Percentiles rank a stretch among this genome's conserved stretches.
These are phyloP conservation scores for Mastigias papua DNA, from an alignment of 30 jellyfish, hydroid and myxozoan species.

Conservation along the genomic window DNA sequence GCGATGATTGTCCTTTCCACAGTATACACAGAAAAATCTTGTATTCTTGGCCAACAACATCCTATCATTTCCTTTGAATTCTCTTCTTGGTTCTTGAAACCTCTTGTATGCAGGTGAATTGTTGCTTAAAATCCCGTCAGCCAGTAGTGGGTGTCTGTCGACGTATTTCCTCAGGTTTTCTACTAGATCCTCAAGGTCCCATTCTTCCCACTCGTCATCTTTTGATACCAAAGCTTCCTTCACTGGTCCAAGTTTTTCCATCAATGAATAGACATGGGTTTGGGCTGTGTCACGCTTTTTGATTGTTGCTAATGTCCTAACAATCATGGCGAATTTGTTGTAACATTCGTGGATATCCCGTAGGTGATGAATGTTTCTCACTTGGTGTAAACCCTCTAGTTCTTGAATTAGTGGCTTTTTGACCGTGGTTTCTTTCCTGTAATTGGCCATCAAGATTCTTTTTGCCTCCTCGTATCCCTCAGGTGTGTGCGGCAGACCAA, in stretches of 20 bases:
- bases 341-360: constrained; percentile 54
- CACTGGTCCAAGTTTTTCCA: constrained; percentile 73
- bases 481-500: constrained; percentile 56
- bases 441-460: constrained; percentile 25
- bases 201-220: constrained; percentile 41
- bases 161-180: constrained; percentile 53
- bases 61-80: background rate
- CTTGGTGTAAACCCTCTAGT: background rate
- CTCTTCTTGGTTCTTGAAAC: background rate
- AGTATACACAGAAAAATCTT: background rate
- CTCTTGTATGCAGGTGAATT: constrained; percentile 1
- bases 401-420: background rate
- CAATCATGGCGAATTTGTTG: constrained; percentile 60
- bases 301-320: constrained; percentile 54
- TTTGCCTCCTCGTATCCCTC: constrained; percentile 57
- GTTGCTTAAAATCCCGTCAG: background rate
- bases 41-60: constrained; percentile 23
- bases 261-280: constrained; percentile 31
- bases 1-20: background rate
- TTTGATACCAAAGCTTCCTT: constrained; percentile 32
- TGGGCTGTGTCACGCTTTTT: constrained; percentile 62
- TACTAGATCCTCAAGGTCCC: constrained; percentile 57
- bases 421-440: constrained; percentile 48
- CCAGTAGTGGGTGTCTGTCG: constrained; percentile 60
- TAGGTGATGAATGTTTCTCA: constrained; percentile 15